These are phyloP conservation scores for Excalfactoria chinensis DNA, from an alignment of 2,113 vertebrate genomes.

Conservation along the genomic window DNA sequence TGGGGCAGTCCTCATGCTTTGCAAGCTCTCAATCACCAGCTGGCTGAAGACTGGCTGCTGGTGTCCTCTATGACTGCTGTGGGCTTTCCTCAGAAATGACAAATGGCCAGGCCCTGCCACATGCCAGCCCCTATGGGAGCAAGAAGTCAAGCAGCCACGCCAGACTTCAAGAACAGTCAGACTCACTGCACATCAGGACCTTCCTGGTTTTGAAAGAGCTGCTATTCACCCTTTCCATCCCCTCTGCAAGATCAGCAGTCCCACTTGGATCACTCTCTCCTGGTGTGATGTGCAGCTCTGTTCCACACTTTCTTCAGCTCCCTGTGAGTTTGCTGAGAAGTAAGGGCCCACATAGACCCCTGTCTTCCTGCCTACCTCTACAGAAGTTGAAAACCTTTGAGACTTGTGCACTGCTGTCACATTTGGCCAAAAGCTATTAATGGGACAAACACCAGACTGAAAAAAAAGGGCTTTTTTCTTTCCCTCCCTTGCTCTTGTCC, in stretches of 20 bases:
- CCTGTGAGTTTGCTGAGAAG: neutral
- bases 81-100: conserved; percentile 1
- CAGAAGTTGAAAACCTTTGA: neutral
- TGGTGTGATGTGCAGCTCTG: neutral
- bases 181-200: neutral
- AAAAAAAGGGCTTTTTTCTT: neutral
- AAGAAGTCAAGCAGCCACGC: neutral
- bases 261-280: fast-evolving
- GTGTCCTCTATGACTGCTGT: neutral
- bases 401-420: neutral
- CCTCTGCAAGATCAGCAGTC: neutral
- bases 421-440: neutral
- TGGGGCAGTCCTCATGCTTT: neutral
- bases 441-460: neutral
- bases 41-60: neutral
- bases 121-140: neutral
- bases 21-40: neutral
- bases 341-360: neutral
- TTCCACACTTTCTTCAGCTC: neutral
- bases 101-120: neutral
- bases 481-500: neutral
- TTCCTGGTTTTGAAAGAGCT: neutral
- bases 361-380: fast-evolving
- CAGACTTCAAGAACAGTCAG: neutral
- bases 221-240: neutral